Conservation (phyloP, 2,113 vertebrate species). For the Chloropsis cyanopogon region DNA sequence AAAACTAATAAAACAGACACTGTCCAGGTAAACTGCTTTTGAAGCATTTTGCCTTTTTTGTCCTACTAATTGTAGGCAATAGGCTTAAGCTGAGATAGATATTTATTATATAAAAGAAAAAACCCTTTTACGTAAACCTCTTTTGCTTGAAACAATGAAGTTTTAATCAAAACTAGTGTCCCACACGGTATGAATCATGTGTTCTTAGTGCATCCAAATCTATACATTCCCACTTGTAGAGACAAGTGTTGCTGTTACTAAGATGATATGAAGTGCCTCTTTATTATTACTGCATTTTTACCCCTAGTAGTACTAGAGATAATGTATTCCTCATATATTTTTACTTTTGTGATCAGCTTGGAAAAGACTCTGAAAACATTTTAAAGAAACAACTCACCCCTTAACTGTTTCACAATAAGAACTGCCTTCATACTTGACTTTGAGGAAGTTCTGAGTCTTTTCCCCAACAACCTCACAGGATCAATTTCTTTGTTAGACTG, state of each 20-base stretch:
- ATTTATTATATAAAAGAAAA: not conserved
- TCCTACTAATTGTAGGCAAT: not conserved
- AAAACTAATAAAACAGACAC: constrained; percentile 5
- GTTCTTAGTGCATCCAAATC: not conserved
- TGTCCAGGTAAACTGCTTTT: constrained; percentile 27
- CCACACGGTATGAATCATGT: not conserved
- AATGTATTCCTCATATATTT: not conserved
- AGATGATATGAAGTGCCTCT: not conserved
- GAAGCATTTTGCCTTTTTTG: not conserved
- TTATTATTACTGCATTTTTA: not conserved
- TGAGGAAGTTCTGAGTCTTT: not conserved
- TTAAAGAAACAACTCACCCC: not conserved
- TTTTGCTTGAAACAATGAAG: not conserved
- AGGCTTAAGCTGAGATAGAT: not conserved
- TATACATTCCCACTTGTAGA: not conserved
- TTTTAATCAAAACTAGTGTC: not conserved
- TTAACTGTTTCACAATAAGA: not conserved
- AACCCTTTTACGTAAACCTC: not conserved
- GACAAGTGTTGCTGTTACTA: not conserved
- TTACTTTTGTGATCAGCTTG: not conserved
- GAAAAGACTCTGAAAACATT: not conserved
- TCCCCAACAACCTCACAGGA: not conserved
- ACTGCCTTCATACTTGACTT: not conserved
- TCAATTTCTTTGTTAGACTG: not conserved
- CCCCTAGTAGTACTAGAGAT: not conserved